Evolutionary conservation across 2,797 vertebrate species (phyloP).

Genomic region (Pteropus rufus): DNA sequence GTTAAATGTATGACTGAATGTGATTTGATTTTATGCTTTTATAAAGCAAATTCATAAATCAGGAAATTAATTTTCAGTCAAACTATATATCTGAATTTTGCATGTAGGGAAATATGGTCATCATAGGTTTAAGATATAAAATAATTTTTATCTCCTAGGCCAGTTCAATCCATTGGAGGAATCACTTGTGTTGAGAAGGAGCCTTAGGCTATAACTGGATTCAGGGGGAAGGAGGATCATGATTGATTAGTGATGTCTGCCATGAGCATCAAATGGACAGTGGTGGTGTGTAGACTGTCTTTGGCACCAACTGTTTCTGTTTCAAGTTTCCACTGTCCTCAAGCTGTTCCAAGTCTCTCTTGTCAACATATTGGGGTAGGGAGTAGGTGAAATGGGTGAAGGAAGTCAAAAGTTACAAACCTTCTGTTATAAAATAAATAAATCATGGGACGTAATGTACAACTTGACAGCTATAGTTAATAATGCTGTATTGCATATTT

Average conservation of each 20-base stretch:
- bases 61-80: not conserved
- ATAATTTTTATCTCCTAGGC: not conserved
- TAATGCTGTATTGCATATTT: not conserved
- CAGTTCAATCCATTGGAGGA: not conserved
- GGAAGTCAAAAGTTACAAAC: not conserved
- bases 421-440: not conserved
- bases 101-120: not conserved
- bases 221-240: not conserved
- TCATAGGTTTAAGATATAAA: not conserved
- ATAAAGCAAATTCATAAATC: not conserved
- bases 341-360: not conserved
- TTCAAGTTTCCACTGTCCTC: not conserved
- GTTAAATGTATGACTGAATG: not conserved
- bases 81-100: not conserved
- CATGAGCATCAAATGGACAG: not conserved
- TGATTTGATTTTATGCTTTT: not conserved
- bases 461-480: not conserved
- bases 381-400: not conserved
- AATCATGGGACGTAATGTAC: not conserved
- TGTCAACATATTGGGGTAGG: not conserved
- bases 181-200: not conserved
- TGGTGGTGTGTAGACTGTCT: not conserved
- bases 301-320: not conserved
- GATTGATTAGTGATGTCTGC: not conserved
- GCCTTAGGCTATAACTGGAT: not conserved